Evolutionary conservation across 2,113 vertebrate genomes (phyloP).

Genomic region (Pelecanus crispus): DNA sequence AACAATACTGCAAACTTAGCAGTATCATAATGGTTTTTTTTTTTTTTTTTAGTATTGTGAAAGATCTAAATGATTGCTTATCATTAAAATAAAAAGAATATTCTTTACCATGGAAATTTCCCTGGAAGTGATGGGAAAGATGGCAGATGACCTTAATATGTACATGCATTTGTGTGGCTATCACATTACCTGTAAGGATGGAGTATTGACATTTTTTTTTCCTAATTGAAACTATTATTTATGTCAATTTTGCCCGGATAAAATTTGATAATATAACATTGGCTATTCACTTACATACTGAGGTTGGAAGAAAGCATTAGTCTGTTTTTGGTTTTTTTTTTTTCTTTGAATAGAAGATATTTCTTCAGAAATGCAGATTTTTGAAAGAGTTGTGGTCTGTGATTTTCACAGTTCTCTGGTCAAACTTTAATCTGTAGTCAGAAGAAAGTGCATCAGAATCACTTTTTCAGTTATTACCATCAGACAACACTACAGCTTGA

Average conservation of each 20-base stretch:
- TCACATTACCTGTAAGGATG: background rate
- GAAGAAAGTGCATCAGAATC: background rate
- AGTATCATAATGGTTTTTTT: fast-evolving
- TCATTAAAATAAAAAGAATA: background rate
- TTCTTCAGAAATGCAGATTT: background rate
- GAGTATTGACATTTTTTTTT: background rate
- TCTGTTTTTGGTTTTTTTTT: background rate
- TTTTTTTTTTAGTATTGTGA: background rate
- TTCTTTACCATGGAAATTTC: fast-evolving
- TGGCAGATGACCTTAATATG: background rate
- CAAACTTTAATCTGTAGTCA: background rate
- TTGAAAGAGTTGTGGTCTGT: background rate
- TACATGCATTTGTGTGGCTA: background rate
- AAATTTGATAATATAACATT: background rate
- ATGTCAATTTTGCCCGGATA: background rate
- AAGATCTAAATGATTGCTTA: background rate
- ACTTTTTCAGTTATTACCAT: background rate
- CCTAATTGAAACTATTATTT: background rate
- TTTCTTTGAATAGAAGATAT: background rate
- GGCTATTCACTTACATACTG: background rate
- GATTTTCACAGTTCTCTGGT: background rate
- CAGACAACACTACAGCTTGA: background rate
- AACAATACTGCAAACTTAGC: background rate
- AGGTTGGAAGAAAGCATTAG: background rate
- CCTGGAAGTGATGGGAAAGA: background rate